Evolutionary conservation across 2,113 vertebrate species (phyloP).

Genomic region (Bostrychus sinensis): DNA sequence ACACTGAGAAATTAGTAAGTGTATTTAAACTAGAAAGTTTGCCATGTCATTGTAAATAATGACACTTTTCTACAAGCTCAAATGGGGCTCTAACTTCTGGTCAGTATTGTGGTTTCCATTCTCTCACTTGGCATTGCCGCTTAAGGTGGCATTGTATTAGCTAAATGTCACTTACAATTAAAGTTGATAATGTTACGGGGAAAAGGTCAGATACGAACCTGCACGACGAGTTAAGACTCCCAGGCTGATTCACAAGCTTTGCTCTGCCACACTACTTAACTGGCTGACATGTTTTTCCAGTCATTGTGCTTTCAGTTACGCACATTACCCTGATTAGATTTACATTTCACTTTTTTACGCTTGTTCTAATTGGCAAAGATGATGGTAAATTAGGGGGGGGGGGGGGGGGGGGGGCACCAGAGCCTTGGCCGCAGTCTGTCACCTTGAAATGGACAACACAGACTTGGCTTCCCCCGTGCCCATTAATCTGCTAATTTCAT

Average conservation of each 20-base stretch:
- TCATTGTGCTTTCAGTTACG: slow-evolving; percentile 80
- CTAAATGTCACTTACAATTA: slow-evolving; percentile 84
- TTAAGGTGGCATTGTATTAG: slow-evolving; percentile 78
- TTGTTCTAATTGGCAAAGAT: slow-evolving; percentile 79
- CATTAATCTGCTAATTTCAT: slow-evolving; percentile 75
- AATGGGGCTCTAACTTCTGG: slow-evolving; percentile 17
- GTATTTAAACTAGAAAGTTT: too few species aligned
- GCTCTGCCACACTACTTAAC: slow-evolving; percentile 63
- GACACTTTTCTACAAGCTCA: neutral
- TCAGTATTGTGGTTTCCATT: slow-evolving; percentile 63
- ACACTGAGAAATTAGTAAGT: too few species aligned
- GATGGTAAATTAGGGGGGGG: slow-evolving; percentile 78
- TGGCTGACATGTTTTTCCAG: slow-evolving; percentile 65
- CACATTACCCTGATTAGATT: slow-evolving; percentile 80
- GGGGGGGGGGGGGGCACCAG: slow-evolving; percentile 53
- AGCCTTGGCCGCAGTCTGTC: slow-evolving; percentile 61
- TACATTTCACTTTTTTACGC: slow-evolving; percentile 74
- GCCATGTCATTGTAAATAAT: slow-evolving; percentile 2
- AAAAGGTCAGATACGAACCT: slow-evolving; percentile 78
- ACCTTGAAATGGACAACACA: slow-evolving; percentile 76
- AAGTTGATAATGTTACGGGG: slow-evolving; percentile 77
- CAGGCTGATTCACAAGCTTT: slow-evolving; percentile 47
- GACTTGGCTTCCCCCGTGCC: slow-evolving; percentile 32
- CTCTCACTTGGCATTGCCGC: slow-evolving; percentile 57
- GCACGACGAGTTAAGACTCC: slow-evolving; percentile 42